phyloP scores from a whole-genome alignment of 2,797 vertebrate species.

The Diplodus puntazzo region DNA sequence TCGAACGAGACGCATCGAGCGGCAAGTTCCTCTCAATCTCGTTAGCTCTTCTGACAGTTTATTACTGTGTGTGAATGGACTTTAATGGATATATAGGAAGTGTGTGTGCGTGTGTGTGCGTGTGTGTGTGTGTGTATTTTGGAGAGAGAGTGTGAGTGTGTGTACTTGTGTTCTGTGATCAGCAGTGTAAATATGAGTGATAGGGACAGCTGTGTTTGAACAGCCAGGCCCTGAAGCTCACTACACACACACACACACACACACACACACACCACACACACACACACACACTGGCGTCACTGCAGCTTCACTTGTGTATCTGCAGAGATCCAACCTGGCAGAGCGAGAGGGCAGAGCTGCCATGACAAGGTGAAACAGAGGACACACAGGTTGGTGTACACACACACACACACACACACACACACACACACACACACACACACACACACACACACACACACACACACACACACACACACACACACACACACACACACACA shows the following conservation, averaged over 20 bases:
- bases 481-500: not conserved
- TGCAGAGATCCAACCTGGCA: conserved; percentile 26
- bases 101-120: not conserved
- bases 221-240: conserved; percentile 28
- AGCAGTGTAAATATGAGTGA: conserved; percentile 52
- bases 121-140: not conserved
- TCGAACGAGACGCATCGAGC: too few species aligned
- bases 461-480: not conserved
- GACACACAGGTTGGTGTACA: not conserved
- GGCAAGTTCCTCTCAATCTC: too few species aligned
- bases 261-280: conserved; percentile 27
- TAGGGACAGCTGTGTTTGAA: conserved; percentile 61
- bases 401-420: not conserved
- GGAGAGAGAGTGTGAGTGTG: not conserved
- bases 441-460: not conserved
- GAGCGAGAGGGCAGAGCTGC: conserved; percentile 12
- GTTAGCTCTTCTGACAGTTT: too few species aligned
- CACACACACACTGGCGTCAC: conserved; percentile 12
- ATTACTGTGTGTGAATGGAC: too few species aligned
- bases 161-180: conserved; percentile 28
- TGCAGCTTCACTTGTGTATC: conserved; percentile 30
- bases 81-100: too few species aligned
- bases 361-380: conserved; percentile 34
- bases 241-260: conserved; percentile 32
- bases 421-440: not conserved